Evolutionary conservation across 2,797 vertebrate genomes (phyloP).

Genomic region (Nyctibius grandis): DNA sequence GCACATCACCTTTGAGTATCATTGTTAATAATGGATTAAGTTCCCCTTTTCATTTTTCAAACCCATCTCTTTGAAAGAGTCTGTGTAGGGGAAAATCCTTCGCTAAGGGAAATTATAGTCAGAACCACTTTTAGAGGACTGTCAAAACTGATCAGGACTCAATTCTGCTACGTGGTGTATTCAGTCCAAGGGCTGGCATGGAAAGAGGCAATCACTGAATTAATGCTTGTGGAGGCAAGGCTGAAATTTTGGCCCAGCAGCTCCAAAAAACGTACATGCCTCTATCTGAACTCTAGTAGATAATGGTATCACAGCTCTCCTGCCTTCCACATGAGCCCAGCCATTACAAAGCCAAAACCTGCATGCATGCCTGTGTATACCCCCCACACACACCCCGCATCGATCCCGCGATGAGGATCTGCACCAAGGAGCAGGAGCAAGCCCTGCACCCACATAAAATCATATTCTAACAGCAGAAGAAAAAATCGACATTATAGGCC

Average conservation of each 20-base stretch:
- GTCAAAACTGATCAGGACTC: slow-evolving; percentile 10
- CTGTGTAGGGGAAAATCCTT: neutral
- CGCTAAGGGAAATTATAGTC: slow-evolving; percentile 1
- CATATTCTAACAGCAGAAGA: neutral
- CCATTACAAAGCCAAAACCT: neutral
- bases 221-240: neutral
- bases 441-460: neutral
- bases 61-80: neutral
- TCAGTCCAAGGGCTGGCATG: neutral
- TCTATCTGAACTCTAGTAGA: neutral
- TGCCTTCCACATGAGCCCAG: neutral
- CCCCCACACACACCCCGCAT: neutral
- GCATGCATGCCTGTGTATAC: neutral
- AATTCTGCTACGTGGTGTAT: neutral
- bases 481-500: neutral
- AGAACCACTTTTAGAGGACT: neutral
- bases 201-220: neutral
- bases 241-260: neutral
- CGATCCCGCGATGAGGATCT: neutral
- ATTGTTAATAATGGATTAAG: neutral
- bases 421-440: neutral
- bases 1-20: neutral
- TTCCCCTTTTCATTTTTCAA: slow-evolving; percentile 3
- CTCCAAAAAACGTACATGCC: neutral
- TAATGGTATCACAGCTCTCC: neutral